Base-by-base conservation (phyloP, 2,888 invertebrate species). In the Aleiodes testaceus region DNA sequence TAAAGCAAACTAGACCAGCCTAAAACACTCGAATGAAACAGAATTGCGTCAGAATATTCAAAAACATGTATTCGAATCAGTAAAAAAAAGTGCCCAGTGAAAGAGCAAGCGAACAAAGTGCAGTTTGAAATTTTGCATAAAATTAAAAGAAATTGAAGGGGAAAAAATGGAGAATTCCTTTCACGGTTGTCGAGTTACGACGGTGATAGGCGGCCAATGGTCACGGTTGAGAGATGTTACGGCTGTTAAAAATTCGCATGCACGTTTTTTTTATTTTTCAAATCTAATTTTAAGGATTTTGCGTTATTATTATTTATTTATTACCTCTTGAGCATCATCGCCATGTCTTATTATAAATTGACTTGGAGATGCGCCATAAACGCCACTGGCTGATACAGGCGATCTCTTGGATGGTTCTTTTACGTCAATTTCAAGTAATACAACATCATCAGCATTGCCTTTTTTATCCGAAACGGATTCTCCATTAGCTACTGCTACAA, bases 351-450 rank as follows among this genome's bases (percentile, higher is more conserved):
- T 82, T 73, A 83, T 80, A 70, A 81, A 86, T 75, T 85, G 86
- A 77, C 81, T 84, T 63, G 82, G 80, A 22, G 83, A 78, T 65
- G 81, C 77, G 30, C 85, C 85, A 75, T 86, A 86, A 66, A 82
- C 82, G 63, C 78, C 79, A 49, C 78, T 82, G 12, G 82, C 81
- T 70, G 81, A 74, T 42, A 85, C 72, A 50, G 86, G 86, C 26
- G 86, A 86, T 71, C 86, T 82, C 73, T 86, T 86, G 61, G 79
- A 79, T 70, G 84, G 86, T 73, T 85, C 85, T 78, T 86, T 86
- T 53, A 85, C 81, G 74, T 86, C 85, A 75, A 86, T 84, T 79
- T 86, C 86, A 69, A 86, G 76, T 72, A 86, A 74, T 42, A 86
- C 81, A 69, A 85, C 79, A 71, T 85, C 85, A 59, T 85, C 83